Percentiles rank a stretch among this genome's conserved stretches.
These are phyloP conservation scores for Petrophora chlorosata DNA, from an alignment of 2,888 invertebrate species.

Conservation along the genomic window DNA sequence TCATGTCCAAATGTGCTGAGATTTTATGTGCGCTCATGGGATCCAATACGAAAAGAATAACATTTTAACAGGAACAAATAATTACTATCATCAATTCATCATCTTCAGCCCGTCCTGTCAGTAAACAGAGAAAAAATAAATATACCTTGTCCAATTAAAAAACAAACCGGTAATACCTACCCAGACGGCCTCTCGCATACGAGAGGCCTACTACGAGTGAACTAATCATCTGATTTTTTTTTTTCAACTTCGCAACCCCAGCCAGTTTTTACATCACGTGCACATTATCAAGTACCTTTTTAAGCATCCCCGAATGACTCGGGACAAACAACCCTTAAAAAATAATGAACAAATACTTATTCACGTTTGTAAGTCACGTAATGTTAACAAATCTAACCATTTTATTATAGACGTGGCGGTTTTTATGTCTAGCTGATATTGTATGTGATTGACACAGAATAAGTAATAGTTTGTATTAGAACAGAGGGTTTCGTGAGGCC, in stretches of 20 bases:
- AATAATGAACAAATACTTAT: slow-evolving; percentile 25
- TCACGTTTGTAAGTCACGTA: slow-evolving; percentile 27
- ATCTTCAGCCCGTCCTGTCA: too few relatives aligned
- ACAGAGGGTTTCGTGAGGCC: not conserved
- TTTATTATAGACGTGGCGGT: not conserved
- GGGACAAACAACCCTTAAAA: slow-evolving; percentile 18
- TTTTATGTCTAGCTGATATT: not conserved
- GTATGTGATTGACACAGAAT: not conserved
- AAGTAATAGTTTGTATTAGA: not conserved
- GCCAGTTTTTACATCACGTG: slow-evolving; percentile 3
- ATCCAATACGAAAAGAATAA: too few relatives aligned
- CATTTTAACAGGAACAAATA: too few relatives aligned
- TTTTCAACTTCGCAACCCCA: slow-evolving; percentile 4
- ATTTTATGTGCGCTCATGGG: slow-evolving; percentile 16
- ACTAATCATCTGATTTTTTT: too few relatives aligned
- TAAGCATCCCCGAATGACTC: slow-evolving; percentile 22
- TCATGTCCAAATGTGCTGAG: slow-evolving; percentile 6
- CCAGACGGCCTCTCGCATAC: too few relatives aligned
- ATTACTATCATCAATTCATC: too few relatives aligned
- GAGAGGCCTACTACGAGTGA: too few relatives aligned
- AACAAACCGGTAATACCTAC: too few relatives aligned
- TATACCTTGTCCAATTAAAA: too few relatives aligned
- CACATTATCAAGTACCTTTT: slow-evolving; percentile 10
- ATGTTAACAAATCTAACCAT: slow-evolving; percentile 5
- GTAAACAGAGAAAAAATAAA: too few relatives aligned